Base-by-base conservation (phyloP, 1,140 invertebrate genomes). In the Megalopta genalis region DNA sequence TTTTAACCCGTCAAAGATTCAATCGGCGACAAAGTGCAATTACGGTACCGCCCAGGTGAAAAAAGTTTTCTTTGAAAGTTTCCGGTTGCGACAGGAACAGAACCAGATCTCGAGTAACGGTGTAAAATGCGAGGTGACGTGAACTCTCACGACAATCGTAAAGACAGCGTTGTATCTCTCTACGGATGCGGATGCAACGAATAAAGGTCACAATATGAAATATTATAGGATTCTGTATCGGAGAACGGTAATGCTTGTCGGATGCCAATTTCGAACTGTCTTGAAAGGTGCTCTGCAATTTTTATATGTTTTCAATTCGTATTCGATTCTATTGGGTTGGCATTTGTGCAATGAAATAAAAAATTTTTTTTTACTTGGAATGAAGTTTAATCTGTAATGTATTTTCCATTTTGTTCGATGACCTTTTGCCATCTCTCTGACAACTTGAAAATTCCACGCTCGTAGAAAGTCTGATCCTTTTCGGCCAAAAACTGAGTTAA, bases 141-240 rank as follows among this genome's bases (percentile, higher is more conserved):
- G 25, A 63, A 32, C 3, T 27, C 7, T 27, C 12, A 8, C n/a
- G 60, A 42, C 16, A 49, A n/a, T 39, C 46, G 62, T 66, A 54
- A 74, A 74, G 46, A 49, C 57, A 60, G 39, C 46, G 64, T 75
- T 69, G 80, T 83, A 84, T 84, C 79, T 75, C 77, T 71, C 37
- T 14, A 52, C 54, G 49, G 66, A 79, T 14, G 59, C 54, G 49
- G 66, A 79, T 14, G 59, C 52, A 25, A 39, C 39, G 52, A 23
- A 16, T 1, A 60, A 64, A 64, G 59, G 60, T 49, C 72, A 57
- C 65, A 12, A 32, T 27, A 69, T 52, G 21, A 84, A 81, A 84
- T 85, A 77, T 84, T 85, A 77, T 81, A 72, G 78, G 73, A 63
- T 84, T 81, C 71, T 69, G 65, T 83, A 80, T 85, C 72, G 82